These are phyloP conservation scores for Dolichomitus sp. DNA, from an alignment of 2,888 invertebrate genomes.

Conservation along the genomic window DNA sequence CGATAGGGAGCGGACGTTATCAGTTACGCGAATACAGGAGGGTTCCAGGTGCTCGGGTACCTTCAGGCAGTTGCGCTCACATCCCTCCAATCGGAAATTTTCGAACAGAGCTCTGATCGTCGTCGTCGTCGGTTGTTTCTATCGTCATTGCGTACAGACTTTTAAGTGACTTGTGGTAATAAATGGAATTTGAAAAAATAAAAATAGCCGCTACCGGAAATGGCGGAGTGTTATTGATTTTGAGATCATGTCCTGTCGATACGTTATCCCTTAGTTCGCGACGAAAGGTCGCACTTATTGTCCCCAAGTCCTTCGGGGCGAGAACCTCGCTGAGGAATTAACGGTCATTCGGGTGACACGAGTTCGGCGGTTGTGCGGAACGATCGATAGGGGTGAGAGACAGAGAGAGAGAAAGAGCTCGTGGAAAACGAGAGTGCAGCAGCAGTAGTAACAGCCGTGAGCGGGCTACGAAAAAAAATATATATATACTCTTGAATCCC, in stretches of 20 bases:
- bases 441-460: constrained; percentile 7
- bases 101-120: background rate
- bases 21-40: background rate
- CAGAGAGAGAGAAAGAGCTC: constrained; percentile 23
- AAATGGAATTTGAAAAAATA: background rate
- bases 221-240: constrained; percentile 70
- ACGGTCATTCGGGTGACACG: constrained; percentile 37
- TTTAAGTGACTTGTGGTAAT: background rate
- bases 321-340: background rate
- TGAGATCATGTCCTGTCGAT: constrained; percentile 22
- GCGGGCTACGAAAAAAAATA: constrained; percentile 1
- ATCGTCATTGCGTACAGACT: constrained; percentile 18
- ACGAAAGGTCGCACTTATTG: constrained; percentile 7
- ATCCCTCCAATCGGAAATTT: constrained; percentile 14
- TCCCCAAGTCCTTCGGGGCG: background rate
- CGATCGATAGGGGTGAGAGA: constrained; percentile 51
- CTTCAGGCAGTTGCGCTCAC: constrained; percentile 23
- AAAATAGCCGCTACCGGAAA: constrained; percentile 54
- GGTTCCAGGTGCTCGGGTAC: constrained; percentile 49
- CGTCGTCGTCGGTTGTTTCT: too few species aligned
- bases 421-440: constrained; percentile 47
- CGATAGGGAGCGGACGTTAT: background rate
- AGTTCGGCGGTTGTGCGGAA: constrained; percentile 17
- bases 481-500: background rate
- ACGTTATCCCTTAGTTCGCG: background rate